These are phyloP conservation scores for Cyphomyrmex costatus DNA, from an alignment of 1,140 invertebrate species.

Conservation along the genomic window DNA sequence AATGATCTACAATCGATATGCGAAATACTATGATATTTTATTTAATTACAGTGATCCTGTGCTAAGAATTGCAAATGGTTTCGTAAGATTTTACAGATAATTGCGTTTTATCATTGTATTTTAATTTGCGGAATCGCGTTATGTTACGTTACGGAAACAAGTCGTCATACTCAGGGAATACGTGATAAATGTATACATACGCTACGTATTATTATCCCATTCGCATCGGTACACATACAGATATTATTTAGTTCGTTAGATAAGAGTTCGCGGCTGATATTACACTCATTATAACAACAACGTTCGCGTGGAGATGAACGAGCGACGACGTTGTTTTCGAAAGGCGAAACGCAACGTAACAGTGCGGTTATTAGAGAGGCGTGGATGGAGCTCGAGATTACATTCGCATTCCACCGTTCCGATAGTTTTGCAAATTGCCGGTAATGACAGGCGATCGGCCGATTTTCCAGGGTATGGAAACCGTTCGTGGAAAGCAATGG, in stretches of 20 bases:
- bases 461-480: slow-evolving; percentile 58
- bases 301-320: slow-evolving; percentile 64
- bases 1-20: slow-evolving; percentile 7
- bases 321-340: slow-evolving; percentile 43
- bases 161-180: slow-evolving; percentile 19
- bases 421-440: slow-evolving; percentile 65
- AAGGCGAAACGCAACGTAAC: slow-evolving; percentile 38
- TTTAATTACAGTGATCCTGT: background rate
- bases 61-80: background rate
- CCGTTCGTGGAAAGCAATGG: slow-evolving; percentile 33
- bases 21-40: background rate
- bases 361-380: slow-evolving; percentile 49
- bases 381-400: slow-evolving; percentile 56
- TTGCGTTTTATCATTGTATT: background rate
- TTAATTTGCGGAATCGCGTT: background rate
- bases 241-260: slow-evolving; percentile 32
- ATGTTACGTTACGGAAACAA: background rate
- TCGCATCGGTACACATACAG: background rate
- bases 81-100: background rate
- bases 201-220: slow-evolving; percentile 26
- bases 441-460: slow-evolving; percentile 59
- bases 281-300: slow-evolving; percentile 38
- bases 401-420: slow-evolving; percentile 59
- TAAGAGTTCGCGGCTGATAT: slow-evolving; percentile 12
- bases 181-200: background rate